phyloP scores from a whole-genome alignment of 2,113 vertebrate genomes.

The Prionailurus bengalensis region DNA sequence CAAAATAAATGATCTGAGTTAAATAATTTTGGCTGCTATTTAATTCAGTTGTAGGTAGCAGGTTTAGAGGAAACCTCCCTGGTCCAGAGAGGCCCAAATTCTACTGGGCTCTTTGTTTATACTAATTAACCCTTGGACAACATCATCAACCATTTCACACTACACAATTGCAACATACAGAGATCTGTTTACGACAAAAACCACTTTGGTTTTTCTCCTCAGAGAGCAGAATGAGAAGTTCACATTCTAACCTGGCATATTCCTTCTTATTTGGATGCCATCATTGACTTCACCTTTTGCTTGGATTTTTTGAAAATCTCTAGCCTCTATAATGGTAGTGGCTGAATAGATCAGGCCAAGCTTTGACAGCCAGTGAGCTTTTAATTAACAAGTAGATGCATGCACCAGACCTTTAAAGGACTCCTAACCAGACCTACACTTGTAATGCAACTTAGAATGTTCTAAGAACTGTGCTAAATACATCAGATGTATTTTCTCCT shows the following conservation, averaged over 20 bases:
- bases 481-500: slow-evolving; percentile 11
- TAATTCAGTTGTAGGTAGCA: slow-evolving; percentile 57
- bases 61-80: slow-evolving; percentile 51
- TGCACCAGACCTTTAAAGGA: background rate
- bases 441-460: background rate
- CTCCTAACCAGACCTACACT: background rate
- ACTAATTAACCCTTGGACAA: background rate
- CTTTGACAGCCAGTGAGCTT: slow-evolving; percentile 12
- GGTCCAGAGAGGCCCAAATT: background rate
- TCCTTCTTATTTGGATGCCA: background rate
- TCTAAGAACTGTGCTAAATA: background rate
- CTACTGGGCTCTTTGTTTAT: background rate
- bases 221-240: background rate
- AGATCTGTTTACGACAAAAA: background rate
- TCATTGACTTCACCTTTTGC: background rate
- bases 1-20: slow-evolving; percentile 70
- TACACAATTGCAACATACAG: background rate
- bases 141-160: background rate
- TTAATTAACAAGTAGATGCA: background rate
- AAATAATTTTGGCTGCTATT: slow-evolving; percentile 58
- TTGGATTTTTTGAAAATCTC: slow-evolving; percentile 48
- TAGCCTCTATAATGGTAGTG: background rate
- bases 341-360: background rate
- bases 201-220: background rate
- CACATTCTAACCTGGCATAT: background rate